Evolutionary conservation across 2,888 invertebrate species (phyloP), one percentile per base, ranked within the genome.

Genomic region (Drosophila rubida): DNA sequence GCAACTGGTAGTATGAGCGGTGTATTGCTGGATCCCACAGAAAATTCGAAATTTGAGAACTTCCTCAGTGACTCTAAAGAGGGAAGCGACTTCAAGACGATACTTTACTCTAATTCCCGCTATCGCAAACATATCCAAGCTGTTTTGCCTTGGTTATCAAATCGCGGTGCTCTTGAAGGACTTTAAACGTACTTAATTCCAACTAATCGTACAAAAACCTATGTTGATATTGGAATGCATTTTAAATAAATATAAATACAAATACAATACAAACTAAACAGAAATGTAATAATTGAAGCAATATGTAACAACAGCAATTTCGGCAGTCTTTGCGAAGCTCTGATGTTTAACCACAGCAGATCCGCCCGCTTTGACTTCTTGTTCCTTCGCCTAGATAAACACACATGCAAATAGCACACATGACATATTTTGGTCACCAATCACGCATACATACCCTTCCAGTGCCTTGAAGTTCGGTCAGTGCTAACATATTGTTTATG

Each of bases 101-200:
- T 71, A n/a, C 54, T 87, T 14, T 84, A 39, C 27, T 69, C 73
- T 3, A 89, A 85, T 72, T 57, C 87, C 0, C 65, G 90, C 13
- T 91, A 88, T 68, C 67, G 77, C 0, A 80, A 78, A 46, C 88
- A 90, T 48, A 77, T 89, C 27, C 77, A 89, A 57, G 49, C 60
- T 0, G 16, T 90, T 0, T 11, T 91, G 4, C 90, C 90, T 0
- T 91, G 90, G 89, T 25, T 91, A 16, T 37, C 14, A 2, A 37
- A 37, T 37, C 35, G 35, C 7, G 35, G 35, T 7, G 35, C 35
- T 7, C 14, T 37, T 13, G 35, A 37, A 6, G 35, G 7, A 2
- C 2, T 37, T 37, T 37, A 37, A 37, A 7, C 13, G 6, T 7
- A 5, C 19, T 3, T 19, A 1, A n/a, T 32, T 9, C 11, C 11